Evolutionary conservation across 2,888 invertebrate genomes (phyloP).

Genomic region (Ochropleura leucogaster): DNA sequence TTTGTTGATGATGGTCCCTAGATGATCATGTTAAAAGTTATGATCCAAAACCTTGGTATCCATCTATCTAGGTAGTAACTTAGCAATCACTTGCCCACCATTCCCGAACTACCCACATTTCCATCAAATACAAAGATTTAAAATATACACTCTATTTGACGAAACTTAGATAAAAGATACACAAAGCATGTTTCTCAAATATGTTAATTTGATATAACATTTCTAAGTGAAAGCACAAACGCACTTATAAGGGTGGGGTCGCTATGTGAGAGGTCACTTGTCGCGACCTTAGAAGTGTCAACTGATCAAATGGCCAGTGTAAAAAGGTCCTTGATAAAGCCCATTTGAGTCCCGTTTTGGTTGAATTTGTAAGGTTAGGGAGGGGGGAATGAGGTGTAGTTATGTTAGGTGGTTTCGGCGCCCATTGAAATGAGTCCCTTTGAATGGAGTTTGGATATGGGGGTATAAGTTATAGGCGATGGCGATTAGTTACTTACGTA

Average conservation of each 20-base stretch:
- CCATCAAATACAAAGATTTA: constrained; percentile 22
- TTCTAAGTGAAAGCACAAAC: constrained; percentile 69
- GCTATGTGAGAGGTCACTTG: constrained; percentile 60
- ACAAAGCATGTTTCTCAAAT: constrained; percentile 43
- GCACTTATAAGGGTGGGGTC: constrained; percentile 66
- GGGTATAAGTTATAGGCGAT: constrained; percentile 27
- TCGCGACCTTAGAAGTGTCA: constrained; percentile 66
- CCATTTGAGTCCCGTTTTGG: constrained; percentile 32
- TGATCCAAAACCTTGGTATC: too few species aligned
- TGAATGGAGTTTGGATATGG: constrained; percentile 60
- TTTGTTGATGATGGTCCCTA: too few species aligned
- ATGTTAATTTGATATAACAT: constrained; percentile 65
- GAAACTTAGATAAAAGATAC: constrained; percentile 40
- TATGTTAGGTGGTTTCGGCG: constrained; percentile 50
- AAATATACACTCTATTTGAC: constrained; percentile 49
- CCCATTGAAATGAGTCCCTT: constrained; percentile 65
- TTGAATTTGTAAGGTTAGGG: constrained; percentile 33
- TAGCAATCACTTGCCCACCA: constrained; percentile 3
- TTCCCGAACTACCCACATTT: constrained; percentile 7
- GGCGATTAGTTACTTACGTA: constrained; percentile 25
- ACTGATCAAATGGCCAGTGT: constrained; percentile 56
- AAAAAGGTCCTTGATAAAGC: constrained; percentile 48
- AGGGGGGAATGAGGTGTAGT: constrained; percentile 40
- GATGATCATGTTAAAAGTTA: too few species aligned
- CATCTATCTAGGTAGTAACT: neutral